A percentile compares a stretch with the other conserved stretches of the same genome.
Evolutionary conservation across 2,888 invertebrate genomes (phyloP).

Genomic region (Muscina levida): DNA sequence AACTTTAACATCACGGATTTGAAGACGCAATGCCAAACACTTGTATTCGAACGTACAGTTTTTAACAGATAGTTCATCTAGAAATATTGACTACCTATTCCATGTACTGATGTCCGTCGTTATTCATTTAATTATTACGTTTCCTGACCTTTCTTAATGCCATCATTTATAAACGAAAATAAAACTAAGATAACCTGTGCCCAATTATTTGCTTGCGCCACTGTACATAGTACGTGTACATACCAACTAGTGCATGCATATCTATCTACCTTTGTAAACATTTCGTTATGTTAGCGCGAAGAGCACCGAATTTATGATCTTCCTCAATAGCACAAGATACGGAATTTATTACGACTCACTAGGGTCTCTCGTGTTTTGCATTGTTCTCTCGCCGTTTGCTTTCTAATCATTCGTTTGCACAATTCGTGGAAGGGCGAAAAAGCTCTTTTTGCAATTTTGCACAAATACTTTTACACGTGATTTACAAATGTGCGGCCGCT

Average conservation of each 20-base stretch:
- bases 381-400: background rate
- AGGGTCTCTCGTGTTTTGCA: no score
- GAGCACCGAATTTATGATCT: constrained; percentile 33
- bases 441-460: constrained; percentile 42
- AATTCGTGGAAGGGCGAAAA: constrained; percentile 12
- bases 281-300: background rate
- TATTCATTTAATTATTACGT: no score
- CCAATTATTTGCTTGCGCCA: background rate
- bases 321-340: constrained; percentile 9
- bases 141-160: background rate
- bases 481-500: constrained; percentile 20
- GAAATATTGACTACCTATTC: no score
- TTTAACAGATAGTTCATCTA: no score
- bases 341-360: background rate
- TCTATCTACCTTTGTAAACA: no score
- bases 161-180: background rate
- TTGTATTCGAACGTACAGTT: no score
- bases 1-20: no score
- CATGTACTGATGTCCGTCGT: no score
- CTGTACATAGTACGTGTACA: no score
- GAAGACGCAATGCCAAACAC: no score
- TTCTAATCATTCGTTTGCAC: constrained; percentile 13
- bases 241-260: no score
- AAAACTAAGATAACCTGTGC: constrained; percentile 13
- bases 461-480: constrained; percentile 12